Base-by-base conservation (phyloP, 2,113 vertebrate genomes). In the Solea solea region DNA sequence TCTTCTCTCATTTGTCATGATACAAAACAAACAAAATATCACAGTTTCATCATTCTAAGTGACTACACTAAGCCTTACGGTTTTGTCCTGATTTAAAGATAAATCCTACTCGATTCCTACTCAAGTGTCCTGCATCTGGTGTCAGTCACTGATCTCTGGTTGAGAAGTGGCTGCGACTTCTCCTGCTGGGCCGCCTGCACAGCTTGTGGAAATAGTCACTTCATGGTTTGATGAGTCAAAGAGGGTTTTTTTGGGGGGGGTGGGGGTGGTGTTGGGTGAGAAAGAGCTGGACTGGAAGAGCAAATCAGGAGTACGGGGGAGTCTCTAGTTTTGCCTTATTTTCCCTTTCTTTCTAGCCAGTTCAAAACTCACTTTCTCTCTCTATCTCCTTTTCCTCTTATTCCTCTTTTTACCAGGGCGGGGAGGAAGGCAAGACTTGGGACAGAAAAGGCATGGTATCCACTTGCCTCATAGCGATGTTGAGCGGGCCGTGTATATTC, bases 371-470 rank as follows among this genome's bases (percentile, higher is more conserved):
- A 57, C 49, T 39, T 9, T 21, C 8, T n/a, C 51, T 46, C 61
- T 60, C 49, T 21, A 55, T 57, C 40, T 40, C 14, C 27, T 9
- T 21, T 9, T n/a, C 51, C 46, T 14, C 16, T 2, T 9, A 9
- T 57, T 51, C 8, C 21, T 2, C 6, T 12, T 42, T 87, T 94
- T 96, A 98, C 97, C 97, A 98, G 65, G 96, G 97, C 25, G 96
- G 96, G 88, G 97, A 97, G 21, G 97, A 98, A 84, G 97, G 98
- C 93, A 99, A 93, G 88, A 97, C 96, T 92, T 99, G 98, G 90
- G 97, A 96, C 88, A 99, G 95, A 91, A 99, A 99, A 89, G 96
- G 94, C 98, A 99, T 98, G 94, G 96, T 98, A 81, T 99, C 98
- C 86, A 98, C 95, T 16, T 96, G 93, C 82, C 98, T 94, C 96